Evolutionary conservation across 64 coral and sea anemone species (phyloP).

Genomic region (Trachythela sp.): DNA sequence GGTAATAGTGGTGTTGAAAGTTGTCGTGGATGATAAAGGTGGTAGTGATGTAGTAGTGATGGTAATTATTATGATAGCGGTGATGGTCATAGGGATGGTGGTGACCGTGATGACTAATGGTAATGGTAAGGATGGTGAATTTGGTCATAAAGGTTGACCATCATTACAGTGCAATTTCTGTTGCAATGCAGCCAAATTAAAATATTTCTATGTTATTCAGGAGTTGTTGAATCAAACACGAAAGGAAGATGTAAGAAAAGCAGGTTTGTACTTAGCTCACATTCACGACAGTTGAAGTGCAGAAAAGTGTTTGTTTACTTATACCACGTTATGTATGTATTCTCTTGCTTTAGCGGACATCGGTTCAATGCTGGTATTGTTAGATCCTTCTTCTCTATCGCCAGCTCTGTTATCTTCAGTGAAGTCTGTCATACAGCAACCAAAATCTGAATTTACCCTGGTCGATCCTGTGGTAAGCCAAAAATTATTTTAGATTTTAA

Average conservation of each 20-base stretch:
- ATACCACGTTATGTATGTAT: not conserved
- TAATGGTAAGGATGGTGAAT: no score
- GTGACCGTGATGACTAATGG: no score
- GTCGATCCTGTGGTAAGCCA: not conserved
- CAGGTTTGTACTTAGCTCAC: not conserved
- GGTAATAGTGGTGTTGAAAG: no score
- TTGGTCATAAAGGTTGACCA: no score
- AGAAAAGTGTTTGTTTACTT: not conserved
- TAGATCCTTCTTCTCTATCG: not conserved
- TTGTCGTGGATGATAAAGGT: no score
- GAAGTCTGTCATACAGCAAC: not conserved
- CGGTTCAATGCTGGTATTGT: not conserved
- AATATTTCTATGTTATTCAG: not conserved
- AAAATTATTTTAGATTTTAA: no score
- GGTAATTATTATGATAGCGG: no score
- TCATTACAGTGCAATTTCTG: no score
- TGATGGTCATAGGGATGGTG: no score
- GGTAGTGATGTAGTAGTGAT: no score
- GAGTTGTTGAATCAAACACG: not conserved
- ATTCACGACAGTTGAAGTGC: not conserved
- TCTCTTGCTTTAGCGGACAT: not conserved
- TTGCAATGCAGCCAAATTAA: no score
- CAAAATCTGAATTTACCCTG: not conserved
- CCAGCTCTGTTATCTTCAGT: not conserved
- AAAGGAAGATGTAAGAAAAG: constrained; percentile 8